Evolutionary conservation across 2,113 vertebrate genomes (phyloP), one percentile per base, ranked within the genome.

Genomic region (Triplophysa dalaica): DNA sequence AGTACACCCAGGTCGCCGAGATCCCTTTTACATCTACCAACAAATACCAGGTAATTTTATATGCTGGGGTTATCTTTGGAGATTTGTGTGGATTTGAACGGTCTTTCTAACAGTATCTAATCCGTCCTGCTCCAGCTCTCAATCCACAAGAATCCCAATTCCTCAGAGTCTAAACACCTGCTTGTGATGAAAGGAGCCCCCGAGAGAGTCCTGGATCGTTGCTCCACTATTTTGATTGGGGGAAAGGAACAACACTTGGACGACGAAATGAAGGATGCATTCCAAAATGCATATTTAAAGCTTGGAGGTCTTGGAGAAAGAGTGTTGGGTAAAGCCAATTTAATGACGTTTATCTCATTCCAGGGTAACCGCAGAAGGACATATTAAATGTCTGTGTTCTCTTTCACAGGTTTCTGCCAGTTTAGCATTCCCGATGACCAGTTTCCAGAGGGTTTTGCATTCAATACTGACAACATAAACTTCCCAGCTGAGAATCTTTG

Each of bases 21-120:
- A 97, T 98, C 75, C 96, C 96, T 0, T 97, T 98, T 89, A 98
- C 97, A 89, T 98, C 96, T 16, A 97, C 95, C 84, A 98, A 97
- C 87, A 98, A 98, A 70, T 98, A 97, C 89, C 96, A 98, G 95
- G 96, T 96, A 79, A 1, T 11, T 60, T 73, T 54, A 41, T 4
- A 58, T 56, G 5, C 14, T 29, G 21, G 10, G 29, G 4, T 68
- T 0, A 17, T 2, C 4, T 33, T 41, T 60, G 12, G 11, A 68
- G 33, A 56, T 58, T 43, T 48, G 64, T 3, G 48, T 26, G 43
- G 9, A 45, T 60, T 75, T n/a, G 3, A 19, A 2, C 17, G 9
- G 11, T 72, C 12, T 12, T 60, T 2, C 70, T 81, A 26, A 80
- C 33, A 33, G 6, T 11, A 26, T n/a, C 10, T 13, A 3, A n/a